These are phyloP conservation scores for Drosophila mercatorum DNA, from an alignment of 2,888 invertebrate genomes.

Conservation along the genomic window DNA sequence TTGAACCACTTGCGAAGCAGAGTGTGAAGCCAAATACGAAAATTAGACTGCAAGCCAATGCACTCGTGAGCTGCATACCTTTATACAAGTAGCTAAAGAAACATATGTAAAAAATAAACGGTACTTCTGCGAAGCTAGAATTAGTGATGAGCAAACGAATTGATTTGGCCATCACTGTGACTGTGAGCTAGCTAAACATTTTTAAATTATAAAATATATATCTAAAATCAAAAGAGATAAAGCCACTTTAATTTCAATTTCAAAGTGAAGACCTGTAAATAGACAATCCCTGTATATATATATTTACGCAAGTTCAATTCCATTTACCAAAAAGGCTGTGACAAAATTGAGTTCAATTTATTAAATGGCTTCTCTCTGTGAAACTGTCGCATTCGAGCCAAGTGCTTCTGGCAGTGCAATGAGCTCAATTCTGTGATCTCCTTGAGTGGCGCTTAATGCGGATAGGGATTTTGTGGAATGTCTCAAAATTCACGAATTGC, in stretches of 20 bases:
- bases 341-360: conserved; percentile 40
- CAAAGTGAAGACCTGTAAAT: background rate
- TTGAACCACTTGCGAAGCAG: background rate
- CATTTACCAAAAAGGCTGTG: background rate
- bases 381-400: conserved; percentile 21
- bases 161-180: background rate
- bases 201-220: no score
- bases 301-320: conserved; percentile 1
- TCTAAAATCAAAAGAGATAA: background rate
- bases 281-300: background rate
- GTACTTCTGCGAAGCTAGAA: background rate
- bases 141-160: conserved; percentile 10
- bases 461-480: conserved; percentile 29
- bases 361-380: conserved; percentile 29
- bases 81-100: no score
- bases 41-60: background rate
- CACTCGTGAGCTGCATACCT: background rate
- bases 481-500: conserved; percentile 38
- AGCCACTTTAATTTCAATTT: background rate
- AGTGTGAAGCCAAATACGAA: background rate
- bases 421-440: conserved; percentile 22
- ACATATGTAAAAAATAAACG: background rate
- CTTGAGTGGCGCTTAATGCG: conserved; percentile 16
- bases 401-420: conserved; percentile 28
- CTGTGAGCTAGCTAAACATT: background rate